A percentile compares a stretch with the other conserved stretches of the same genome.
These are phyloP conservation scores for Dipodomys stephensi DNA, from an alignment of 2,113 vertebrate species.

Conservation along the genomic window DNA sequence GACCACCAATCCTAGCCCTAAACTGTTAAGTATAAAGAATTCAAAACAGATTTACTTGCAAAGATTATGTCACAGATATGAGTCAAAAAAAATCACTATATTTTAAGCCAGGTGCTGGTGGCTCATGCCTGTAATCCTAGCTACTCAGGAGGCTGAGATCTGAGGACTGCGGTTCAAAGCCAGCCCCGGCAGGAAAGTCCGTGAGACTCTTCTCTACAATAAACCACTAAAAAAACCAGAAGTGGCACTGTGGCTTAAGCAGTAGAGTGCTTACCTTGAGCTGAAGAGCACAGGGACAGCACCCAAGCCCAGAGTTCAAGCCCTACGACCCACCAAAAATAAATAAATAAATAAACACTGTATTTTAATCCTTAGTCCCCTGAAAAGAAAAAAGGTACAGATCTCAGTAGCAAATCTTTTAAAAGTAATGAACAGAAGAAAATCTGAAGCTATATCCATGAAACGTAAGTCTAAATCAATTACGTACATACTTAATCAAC, in stretches of 20 bases:
- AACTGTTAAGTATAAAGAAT: neutral
- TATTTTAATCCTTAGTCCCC: neutral
- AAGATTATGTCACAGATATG: conserved; percentile 9
- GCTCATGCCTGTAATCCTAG: too few species aligned
- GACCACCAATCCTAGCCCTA: neutral
- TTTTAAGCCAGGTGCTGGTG: too few species aligned
- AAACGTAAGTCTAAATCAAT: neutral
- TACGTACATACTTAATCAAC: neutral
- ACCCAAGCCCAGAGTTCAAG: too few species aligned
- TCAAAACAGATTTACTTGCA: neutral
- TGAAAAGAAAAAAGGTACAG: neutral
- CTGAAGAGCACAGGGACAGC: too few species aligned
- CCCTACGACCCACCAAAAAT: too few species aligned
- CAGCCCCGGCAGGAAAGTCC: too few species aligned
- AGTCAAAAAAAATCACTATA: conserved; percentile 19
- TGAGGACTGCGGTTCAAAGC: too few species aligned
- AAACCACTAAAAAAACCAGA: too few species aligned
- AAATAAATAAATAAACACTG: neutral
- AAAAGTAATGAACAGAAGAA: conserved; percentile 13
- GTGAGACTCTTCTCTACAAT: too few species aligned
- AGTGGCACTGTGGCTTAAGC: too few species aligned
- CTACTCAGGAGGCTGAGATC: too few species aligned
- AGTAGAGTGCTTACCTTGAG: too few species aligned
- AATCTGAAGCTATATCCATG: neutral
- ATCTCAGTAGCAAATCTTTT: neutral